Evolutionary conservation across 2,113 vertebrate species (phyloP).

Genomic region (Acanthisitta chloris): DNA sequence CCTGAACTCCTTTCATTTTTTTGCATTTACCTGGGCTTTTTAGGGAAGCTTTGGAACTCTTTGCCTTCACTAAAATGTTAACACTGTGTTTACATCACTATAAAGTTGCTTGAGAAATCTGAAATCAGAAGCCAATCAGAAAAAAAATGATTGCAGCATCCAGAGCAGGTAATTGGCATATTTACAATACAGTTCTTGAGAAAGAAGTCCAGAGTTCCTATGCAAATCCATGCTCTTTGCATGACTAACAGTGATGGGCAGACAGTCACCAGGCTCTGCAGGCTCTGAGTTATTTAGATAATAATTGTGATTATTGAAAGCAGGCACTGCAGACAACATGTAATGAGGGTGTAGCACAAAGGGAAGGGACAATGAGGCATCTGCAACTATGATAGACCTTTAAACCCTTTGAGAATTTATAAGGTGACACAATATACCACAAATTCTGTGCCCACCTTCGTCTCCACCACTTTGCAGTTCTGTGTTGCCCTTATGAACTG

Average conservation of each 20-base stretch:
- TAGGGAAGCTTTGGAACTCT: neutral
- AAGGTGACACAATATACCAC: neutral
- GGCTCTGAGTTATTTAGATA: neutral
- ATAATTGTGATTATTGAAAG: neutral
- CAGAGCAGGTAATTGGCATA: neutral
- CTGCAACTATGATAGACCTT: neutral
- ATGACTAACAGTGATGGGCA: neutral
- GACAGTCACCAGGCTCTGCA: neutral
- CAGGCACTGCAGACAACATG: neutral
- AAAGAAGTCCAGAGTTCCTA: neutral
- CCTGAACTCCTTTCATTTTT: neutral
- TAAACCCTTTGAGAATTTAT: neutral
- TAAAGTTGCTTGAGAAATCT: neutral
- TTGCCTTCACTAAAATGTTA: neutral
- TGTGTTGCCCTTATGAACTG: neutral
- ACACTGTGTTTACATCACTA: neutral
- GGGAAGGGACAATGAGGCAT: neutral
- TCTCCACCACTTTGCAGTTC: neutral
- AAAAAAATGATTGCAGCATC: neutral
- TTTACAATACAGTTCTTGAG: neutral
- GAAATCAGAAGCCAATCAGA: slow-evolving; percentile 6
- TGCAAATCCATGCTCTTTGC: neutral
- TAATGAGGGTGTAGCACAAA: neutral
- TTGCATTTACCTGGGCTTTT: neutral
- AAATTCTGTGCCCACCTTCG: neutral